A percentile compares a stretch with the other conserved stretches of the same genome.
These are phyloP conservation scores for Mayetiola destructor DNA, from an alignment of 2,888 invertebrate genomes.

Conservation along the genomic window DNA sequence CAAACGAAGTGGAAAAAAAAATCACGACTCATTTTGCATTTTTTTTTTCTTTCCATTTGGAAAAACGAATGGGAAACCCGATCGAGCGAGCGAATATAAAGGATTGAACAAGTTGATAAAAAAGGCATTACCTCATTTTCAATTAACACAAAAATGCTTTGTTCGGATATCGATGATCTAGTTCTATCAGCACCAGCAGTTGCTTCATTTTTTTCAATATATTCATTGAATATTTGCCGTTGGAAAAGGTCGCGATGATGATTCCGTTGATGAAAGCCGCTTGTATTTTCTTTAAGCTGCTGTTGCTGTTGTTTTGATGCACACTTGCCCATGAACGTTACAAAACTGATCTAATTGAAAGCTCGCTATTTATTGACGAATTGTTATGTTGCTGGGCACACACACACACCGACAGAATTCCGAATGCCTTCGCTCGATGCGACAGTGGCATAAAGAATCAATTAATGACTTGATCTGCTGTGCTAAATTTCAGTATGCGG, in stretches of 20 bases:
- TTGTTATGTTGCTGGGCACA: background rate
- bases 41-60: too few relatives aligned
- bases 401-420: background rate
- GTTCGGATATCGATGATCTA: constrained; percentile 12
- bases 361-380: background rate
- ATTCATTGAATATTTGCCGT: background rate
- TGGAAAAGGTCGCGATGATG: constrained; percentile 8
- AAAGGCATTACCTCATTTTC: constrained; percentile 15
- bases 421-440: too few relatives aligned
- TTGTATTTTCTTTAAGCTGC: too few relatives aligned
- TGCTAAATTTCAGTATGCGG: too few relatives aligned
- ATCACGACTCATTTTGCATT: too few relatives aligned
- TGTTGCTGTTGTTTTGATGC: constrained; percentile 29
- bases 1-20: too few relatives aligned
- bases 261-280: too few relatives aligned
- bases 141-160: constrained; percentile 13
- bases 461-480: background rate
- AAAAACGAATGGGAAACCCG: too few relatives aligned
- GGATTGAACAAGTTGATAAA: background rate
- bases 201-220: background rate
- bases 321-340: constrained; percentile 33
- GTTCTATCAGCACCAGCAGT: background rate
- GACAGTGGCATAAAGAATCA: too few relatives aligned
- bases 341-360: constrained; percentile 15
- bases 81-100: background rate